A percentile compares a stretch with the other conserved stretches of the same genome.
phyloP scores from a whole-genome alignment of 2,113 vertebrate species.

The Leucosticte australis region DNA sequence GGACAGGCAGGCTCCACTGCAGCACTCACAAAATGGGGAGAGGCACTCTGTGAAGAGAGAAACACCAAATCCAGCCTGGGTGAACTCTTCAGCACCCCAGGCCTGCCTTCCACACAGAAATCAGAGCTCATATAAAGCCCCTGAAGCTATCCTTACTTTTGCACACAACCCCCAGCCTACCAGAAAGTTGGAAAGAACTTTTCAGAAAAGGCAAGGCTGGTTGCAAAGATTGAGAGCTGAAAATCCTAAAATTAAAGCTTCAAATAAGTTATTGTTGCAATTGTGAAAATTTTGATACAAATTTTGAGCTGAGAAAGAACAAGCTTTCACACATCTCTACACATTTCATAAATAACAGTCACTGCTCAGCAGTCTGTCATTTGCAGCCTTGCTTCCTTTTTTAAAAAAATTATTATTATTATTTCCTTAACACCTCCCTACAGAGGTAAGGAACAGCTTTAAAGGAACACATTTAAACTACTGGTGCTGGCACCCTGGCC shows the following conservation, averaged over 20 bases:
- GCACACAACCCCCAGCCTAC: not conserved
- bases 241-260: not conserved
- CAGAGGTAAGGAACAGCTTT: not conserved
- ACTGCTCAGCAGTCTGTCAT: not conserved
- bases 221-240: not conserved
- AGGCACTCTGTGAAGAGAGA: not conserved
- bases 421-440: not conserved
- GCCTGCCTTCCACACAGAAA: not conserved
- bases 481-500: not conserved
- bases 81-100: not conserved
- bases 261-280: not conserved
- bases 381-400: not conserved
- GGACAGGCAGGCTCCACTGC: not conserved
- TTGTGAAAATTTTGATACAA: not conserved
- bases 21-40: fast-evolving
- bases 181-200: not conserved
- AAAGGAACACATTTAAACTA: not conserved
- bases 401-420: too few species aligned
- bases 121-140: not conserved
- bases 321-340: not conserved
- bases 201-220: not conserved
- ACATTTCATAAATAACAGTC: not conserved
- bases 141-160: not conserved
- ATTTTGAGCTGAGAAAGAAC: not conserved
- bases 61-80: not conserved